Conservation (phyloP, 2,113 vertebrate genomes). For the Pipa parva region DNA sequence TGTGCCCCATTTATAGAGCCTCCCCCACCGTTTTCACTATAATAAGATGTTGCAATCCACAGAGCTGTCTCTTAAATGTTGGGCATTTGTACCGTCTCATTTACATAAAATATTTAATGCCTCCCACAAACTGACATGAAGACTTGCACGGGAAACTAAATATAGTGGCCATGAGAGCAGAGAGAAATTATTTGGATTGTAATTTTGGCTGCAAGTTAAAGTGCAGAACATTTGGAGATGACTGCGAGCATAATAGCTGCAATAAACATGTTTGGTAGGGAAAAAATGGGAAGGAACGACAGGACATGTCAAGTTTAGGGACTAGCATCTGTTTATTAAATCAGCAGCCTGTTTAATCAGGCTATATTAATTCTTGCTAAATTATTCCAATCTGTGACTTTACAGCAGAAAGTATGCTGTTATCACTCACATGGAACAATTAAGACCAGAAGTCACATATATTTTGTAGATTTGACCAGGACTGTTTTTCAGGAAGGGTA, state of each 20-base stretch:
- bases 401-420: constrained; percentile 32
- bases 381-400: constrained; percentile 39
- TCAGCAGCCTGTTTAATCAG: constrained; percentile 39
- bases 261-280: constrained; percentile 35
- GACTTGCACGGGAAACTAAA: constrained; percentile 26
- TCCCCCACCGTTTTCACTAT: constrained; percentile 12
- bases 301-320: constrained; percentile 36
- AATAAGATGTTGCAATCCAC: constrained; percentile 7
- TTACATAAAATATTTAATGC: constrained; percentile 38
- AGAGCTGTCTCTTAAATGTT: constrained; percentile 13
- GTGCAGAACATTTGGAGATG: constrained; percentile 39
- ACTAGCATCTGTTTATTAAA: constrained; percentile 41
- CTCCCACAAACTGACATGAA: constrained; percentile 34
- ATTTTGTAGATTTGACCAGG: too few species aligned
- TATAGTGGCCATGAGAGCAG: constrained; percentile 26
- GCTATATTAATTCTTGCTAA: constrained; percentile 24
- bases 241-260: constrained; percentile 30
- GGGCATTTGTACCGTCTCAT: constrained; percentile 3
- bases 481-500: too few species aligned
- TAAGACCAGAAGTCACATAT: too few species aligned
- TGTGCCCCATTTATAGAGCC: constrained; percentile 2
- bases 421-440: constrained; percentile 24
- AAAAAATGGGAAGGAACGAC: constrained; percentile 24
- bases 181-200: constrained; percentile 35
- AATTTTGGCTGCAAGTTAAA: constrained; percentile 33